Conservation (phyloP, 2,113 vertebrate species). For the Thomomys bottae region DNA sequence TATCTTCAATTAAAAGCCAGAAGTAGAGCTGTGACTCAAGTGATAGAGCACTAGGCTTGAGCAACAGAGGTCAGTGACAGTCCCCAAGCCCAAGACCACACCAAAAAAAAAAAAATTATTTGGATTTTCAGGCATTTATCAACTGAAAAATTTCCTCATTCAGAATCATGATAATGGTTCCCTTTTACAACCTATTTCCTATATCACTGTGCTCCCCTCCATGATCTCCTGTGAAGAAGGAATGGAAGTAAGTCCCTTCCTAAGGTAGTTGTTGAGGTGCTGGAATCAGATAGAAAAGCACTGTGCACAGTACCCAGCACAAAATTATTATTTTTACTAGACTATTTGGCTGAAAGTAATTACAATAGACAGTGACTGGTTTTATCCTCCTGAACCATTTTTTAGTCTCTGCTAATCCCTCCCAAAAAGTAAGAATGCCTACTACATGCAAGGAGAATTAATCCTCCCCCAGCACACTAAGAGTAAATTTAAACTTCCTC, state of each 20-base stretch:
- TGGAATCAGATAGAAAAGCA: background rate
- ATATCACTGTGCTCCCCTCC: background rate
- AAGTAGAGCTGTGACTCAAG: too few relatives aligned
- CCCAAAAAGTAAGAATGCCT: background rate
- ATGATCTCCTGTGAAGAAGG: background rate
- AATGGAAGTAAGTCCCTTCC: background rate
- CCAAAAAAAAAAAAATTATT: too few relatives aligned
- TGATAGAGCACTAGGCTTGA: too few relatives aligned
- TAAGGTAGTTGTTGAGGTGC: background rate
- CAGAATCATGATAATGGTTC: constrained; percentile 9
- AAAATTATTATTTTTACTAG: background rate
- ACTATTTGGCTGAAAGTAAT: background rate
- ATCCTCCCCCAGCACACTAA: accelerated
- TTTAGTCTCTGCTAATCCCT: background rate
- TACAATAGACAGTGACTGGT: background rate
- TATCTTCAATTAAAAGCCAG: too few relatives aligned
- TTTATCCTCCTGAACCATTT: background rate
- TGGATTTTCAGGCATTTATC: background rate
- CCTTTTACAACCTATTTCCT: background rate
- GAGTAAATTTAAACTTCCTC: accelerated
- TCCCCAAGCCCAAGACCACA: too few relatives aligned
- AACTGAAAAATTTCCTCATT: background rate
- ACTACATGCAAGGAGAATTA: background rate
- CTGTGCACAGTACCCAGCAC: background rate
- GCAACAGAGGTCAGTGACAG: too few relatives aligned